Base-by-base conservation (phyloP, 2,797 vertebrate species). In the Lindbergichthys nudifrons region DNA sequence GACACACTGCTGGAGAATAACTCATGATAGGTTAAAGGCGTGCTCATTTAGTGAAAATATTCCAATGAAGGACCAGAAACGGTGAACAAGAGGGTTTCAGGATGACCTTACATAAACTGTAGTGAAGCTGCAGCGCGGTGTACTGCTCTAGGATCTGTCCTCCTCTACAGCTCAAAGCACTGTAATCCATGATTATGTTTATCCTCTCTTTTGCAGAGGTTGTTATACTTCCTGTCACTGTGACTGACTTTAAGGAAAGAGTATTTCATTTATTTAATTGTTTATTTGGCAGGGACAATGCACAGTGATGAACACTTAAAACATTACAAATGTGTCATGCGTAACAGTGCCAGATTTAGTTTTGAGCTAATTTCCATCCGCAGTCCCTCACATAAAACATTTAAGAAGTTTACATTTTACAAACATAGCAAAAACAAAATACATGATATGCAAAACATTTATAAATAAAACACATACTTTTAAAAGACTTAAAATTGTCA, bases 111-210 rank as follows among this genome's bases (percentile, higher is more conserved):
- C 0, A 36, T 36, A 36, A 23, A 53, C 19, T 56, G 43, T 13
- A 47, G 65, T 65, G 54, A 5, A 51, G 42, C 62, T 43, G 63
- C 43, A 41, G 60, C 16, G 0, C 12, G 2, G 42, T 60, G 30
- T 1, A 16, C 36, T 23, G 51, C 26, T 70, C 58, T 23, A 47
- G 26, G 23, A 14, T 73, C 51, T 48, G 75, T 67, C 48, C 64
- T 65, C 43, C 46, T 46, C 47, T 6, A 19, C 50, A 52, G 62
- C 73, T 78, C 68, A 47, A 50, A 67, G 57, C 5, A 3, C 23
- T 32, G 41, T 80, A 62, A 75, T 83, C 80, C 82, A 73, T 65
- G 53, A 65, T 79, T 48, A 65, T 72, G 71, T 73, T 83, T 61
- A 79, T 77, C 62, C 73, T 41, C 30, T 54, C 26, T 74, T 85